Evolutionary conservation across 2,888 invertebrate species (phyloP).

Genomic region (Actias luna): DNA sequence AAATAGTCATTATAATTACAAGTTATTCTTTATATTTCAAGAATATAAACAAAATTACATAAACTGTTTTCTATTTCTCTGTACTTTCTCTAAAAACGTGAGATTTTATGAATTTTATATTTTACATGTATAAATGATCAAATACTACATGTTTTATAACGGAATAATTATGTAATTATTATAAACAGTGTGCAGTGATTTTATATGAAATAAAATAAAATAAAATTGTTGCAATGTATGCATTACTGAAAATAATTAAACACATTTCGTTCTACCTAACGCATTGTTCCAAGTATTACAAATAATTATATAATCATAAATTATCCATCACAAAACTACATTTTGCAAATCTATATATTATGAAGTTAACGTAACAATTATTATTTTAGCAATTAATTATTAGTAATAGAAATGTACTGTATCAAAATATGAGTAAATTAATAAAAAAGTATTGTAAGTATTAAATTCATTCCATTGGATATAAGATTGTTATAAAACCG

Average conservation of each 20-base stretch:
- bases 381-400: background rate
- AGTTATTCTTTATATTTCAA: constrained; percentile 13
- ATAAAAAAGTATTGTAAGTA: background rate
- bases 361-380: background rate
- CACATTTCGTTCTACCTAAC: background rate
- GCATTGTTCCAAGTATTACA: background rate
- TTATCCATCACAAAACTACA: background rate
- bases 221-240: background rate
- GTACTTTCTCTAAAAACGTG: background rate
- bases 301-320: background rate
- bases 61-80: background rate
- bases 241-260: background rate
- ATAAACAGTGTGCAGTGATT: background rate
- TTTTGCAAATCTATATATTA: background rate
- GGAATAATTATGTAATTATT: background rate
- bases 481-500: background rate
- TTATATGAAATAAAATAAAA: background rate
- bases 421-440: background rate
- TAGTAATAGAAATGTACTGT: background rate
- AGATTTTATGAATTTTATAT: background rate
- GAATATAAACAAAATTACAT: constrained; percentile 13
- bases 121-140: constrained; percentile 6
- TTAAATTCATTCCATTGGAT: constrained; percentile 6
- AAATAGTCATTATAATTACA: background rate
- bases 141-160: background rate